Conservation (phyloP, 1,140 invertebrate genomes). For the Zaprionus ghesquierei region DNA sequence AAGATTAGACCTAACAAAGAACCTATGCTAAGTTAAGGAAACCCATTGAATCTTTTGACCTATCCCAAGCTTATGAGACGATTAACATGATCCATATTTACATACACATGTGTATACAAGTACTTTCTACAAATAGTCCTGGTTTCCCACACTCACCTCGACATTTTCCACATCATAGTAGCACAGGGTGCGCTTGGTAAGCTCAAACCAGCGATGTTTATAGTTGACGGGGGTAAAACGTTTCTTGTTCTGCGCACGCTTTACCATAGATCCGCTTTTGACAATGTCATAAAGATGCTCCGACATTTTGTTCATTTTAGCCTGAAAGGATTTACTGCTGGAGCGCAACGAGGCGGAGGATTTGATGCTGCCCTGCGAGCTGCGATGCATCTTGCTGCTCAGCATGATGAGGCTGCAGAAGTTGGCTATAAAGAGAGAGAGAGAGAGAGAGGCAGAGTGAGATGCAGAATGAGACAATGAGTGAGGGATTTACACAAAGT, state of each 20-base stretch:
- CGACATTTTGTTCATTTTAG: slow-evolving; percentile 77
- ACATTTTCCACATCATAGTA: slow-evolving; percentile 91
- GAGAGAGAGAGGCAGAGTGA: not conserved
- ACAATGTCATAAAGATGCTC: slow-evolving; percentile 73
- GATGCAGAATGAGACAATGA: too few species aligned
- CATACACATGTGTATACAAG: too few species aligned
- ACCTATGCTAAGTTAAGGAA: too few species aligned
- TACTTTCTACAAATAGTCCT: too few species aligned
- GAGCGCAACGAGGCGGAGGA: slow-evolving; percentile 62
- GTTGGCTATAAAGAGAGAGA: slow-evolving; percentile 7
- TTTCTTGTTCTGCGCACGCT: slow-evolving; percentile 94
- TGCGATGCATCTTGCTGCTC: slow-evolving; percentile 58
- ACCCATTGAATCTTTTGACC: too few species aligned
- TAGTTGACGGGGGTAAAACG: slow-evolving; percentile 92
- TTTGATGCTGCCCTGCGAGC: slow-evolving; percentile 64
- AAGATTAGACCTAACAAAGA: too few species aligned
- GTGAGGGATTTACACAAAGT: slow-evolving; percentile 11
- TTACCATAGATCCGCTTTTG: slow-evolving; percentile 91
- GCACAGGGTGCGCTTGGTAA: slow-evolving; percentile 88
- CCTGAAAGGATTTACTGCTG: slow-evolving; percentile 74
- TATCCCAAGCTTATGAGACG: too few species aligned
- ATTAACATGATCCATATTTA: too few species aligned
- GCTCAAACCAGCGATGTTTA: slow-evolving; percentile 92
- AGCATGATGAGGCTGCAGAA: slow-evolving; percentile 32
- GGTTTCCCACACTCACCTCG: slow-evolving; percentile 86